A percentile compares a stretch with the other conserved stretches of the same genome.
phyloP scores from a whole-genome alignment of 1,140 invertebrate genomes.

The Lepidotrigona ventralis region DNA sequence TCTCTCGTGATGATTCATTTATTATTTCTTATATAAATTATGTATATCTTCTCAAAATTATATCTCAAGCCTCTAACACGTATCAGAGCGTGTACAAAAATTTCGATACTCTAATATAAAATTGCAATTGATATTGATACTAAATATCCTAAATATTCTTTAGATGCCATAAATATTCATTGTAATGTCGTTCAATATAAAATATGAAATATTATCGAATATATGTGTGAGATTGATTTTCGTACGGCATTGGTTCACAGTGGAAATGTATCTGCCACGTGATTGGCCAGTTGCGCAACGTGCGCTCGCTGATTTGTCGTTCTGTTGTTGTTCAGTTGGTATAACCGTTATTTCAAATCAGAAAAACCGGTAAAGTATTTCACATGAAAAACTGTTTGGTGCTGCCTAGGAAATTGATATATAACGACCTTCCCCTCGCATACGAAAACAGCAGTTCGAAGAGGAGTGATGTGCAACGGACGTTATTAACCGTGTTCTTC shows the following conservation, averaged over 20 bases:
- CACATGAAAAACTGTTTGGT: slow-evolving; percentile 36
- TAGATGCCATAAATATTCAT: neutral
- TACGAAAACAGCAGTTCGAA: slow-evolving; percentile 12
- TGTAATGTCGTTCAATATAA: neutral
- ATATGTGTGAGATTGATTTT: neutral
- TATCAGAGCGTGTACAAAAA: neutral
- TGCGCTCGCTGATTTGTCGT: slow-evolving; percentile 16
- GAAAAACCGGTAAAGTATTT: slow-evolving; percentile 47
- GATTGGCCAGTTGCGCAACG: slow-evolving; percentile 50
- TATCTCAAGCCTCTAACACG: no score
- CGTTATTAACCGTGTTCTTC: neutral
- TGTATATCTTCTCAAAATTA: neutral
- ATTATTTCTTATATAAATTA: neutral
- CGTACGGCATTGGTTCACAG: neutral
- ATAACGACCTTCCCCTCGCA: slow-evolving; percentile 27
- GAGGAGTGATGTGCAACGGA: slow-evolving; percentile 13
- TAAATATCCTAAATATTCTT: neutral
- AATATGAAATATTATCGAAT: neutral
- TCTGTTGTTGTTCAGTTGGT: neutral
- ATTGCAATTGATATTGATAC: no score
- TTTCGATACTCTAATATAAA: neutral
- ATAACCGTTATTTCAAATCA: slow-evolving; percentile 66
- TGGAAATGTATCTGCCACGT: neutral
- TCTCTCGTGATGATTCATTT: neutral
- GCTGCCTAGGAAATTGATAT: neutral